phyloP scores from a whole-genome alignment of 2,113 vertebrate genomes.

The Nothobranchius kuhntae region DNA sequence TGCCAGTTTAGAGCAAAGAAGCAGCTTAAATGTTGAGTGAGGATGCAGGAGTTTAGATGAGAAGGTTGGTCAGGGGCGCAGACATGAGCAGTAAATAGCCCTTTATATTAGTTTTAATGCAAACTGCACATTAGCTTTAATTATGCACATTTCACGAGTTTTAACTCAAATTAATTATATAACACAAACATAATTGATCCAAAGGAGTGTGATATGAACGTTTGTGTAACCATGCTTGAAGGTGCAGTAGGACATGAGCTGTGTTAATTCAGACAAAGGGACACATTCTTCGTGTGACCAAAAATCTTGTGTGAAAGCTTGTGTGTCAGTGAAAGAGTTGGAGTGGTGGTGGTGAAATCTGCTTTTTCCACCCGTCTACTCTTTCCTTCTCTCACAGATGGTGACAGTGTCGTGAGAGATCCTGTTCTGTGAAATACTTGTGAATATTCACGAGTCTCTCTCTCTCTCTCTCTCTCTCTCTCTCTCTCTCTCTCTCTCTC shows the following conservation, averaged over 20 bases:
- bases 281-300: constrained; percentile 34
- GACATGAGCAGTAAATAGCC: not conserved
- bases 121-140: not conserved
- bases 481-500: too few species aligned
- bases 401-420: constrained; percentile 72
- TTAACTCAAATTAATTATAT: not conserved
- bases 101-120: not conserved
- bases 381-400: constrained; percentile 66
- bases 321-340: constrained; percentile 71
- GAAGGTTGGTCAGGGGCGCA: not conserved
- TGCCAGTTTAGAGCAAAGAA: constrained; percentile 13
- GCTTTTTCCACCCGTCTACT: constrained; percentile 73
- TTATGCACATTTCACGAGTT: not conserved
- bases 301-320: constrained; percentile 47
- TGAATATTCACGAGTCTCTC: constrained; percentile 69
- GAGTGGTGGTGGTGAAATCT: constrained; percentile 61
- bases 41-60: not conserved
- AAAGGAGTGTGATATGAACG: constrained; percentile 5
- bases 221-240: constrained; percentile 3
- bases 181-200: not conserved
- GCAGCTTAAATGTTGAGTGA: constrained; percentile 23
- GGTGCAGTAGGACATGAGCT: constrained; percentile 18
- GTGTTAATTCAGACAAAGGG: constrained; percentile 37
- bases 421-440: constrained; percentile 74
- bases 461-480: too few species aligned